Evolutionary conservation across 1,140 invertebrate genomes (phyloP).

Genomic region (Ruditapes philippinarum): DNA sequence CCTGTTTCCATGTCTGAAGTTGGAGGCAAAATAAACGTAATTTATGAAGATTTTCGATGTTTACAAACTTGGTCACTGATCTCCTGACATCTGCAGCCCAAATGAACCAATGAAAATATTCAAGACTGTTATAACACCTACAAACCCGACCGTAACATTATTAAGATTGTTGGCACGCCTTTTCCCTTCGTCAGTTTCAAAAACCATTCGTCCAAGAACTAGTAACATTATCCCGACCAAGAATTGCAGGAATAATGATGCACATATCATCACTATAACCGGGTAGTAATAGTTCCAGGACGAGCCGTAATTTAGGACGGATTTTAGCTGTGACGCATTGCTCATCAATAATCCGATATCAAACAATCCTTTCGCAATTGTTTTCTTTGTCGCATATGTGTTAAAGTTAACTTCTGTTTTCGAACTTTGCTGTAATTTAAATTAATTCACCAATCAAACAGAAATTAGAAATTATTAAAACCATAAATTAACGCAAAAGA

Average conservation of each 20-base stretch:
- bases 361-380: slow-evolving; percentile 67
- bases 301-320: not conserved
- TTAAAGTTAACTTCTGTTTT: not conserved
- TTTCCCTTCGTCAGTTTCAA: slow-evolving; percentile 8
- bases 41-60: too few relatives aligned
- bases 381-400: slow-evolving; percentile 41
- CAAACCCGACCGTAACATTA: slow-evolving; percentile 47
- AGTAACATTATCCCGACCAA: slow-evolving; percentile 59
- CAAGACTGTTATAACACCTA: slow-evolving; percentile 45
- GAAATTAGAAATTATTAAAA: too few relatives aligned
- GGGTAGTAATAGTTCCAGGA: slow-evolving; percentile 22
- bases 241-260: slow-evolving; percentile 10
- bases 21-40: too few relatives aligned
- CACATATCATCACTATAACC: slow-evolving; percentile 21
- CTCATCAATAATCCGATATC: slow-evolving; percentile 65
- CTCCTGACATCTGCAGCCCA: slow-evolving; percentile 38
- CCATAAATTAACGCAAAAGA: too few relatives aligned
- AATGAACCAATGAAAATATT: slow-evolving; percentile 66
- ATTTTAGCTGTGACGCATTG: slow-evolving; percentile 70
- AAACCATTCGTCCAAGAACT: slow-evolving; percentile 51
- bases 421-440: not conserved
- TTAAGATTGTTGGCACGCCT: slow-evolving; percentile 49
- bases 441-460: too few relatives aligned
- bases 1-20: too few relatives aligned
- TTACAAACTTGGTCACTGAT: too few relatives aligned